Evolutionary conservation across 1,140 invertebrate genomes (phyloP).

Genomic region (Probaryconus sp.): DNA sequence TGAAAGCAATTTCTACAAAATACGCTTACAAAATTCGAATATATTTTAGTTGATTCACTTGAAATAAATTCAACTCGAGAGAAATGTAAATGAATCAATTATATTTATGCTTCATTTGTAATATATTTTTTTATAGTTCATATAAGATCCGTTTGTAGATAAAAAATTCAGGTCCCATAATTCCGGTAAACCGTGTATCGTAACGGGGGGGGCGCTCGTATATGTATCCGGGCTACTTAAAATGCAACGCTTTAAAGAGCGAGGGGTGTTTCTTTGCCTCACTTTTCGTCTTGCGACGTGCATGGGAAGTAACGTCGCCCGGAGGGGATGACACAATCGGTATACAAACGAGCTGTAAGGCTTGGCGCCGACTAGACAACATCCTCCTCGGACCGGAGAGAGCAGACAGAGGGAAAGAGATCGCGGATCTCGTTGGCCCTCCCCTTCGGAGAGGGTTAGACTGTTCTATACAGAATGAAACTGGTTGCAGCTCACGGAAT

Average conservation of each 20-base stretch:
- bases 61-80: no score
- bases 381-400: slow-evolving; percentile 32
- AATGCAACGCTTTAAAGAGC: slow-evolving; percentile 29
- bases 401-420: neutral
- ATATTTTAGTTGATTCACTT: no score
- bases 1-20: no score
- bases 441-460: no score
- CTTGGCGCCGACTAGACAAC: slow-evolving; percentile 53
- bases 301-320: slow-evolving; percentile 29
- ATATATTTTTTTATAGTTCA: no score
- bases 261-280: slow-evolving; percentile 36
- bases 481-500: slow-evolving; percentile 14
- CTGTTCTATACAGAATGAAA: slow-evolving; percentile 12
- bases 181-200: neutral
- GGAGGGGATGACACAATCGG: slow-evolving; percentile 47
- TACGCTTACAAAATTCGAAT: no score
- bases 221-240: slow-evolving; percentile 18
- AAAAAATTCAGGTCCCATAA: no score
- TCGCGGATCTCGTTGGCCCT: no score
- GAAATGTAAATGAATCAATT: no score
- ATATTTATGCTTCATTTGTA: no score
- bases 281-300: slow-evolving; percentile 47
- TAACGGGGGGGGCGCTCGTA: neutral
- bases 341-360: slow-evolving; percentile 51
- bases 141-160: no score